A percentile compares a stretch with the other conserved stretches of the same genome.
Evolutionary conservation across 2,797 vertebrate genomes (phyloP).

Genomic region (Babyrousa celebensis): DNA sequence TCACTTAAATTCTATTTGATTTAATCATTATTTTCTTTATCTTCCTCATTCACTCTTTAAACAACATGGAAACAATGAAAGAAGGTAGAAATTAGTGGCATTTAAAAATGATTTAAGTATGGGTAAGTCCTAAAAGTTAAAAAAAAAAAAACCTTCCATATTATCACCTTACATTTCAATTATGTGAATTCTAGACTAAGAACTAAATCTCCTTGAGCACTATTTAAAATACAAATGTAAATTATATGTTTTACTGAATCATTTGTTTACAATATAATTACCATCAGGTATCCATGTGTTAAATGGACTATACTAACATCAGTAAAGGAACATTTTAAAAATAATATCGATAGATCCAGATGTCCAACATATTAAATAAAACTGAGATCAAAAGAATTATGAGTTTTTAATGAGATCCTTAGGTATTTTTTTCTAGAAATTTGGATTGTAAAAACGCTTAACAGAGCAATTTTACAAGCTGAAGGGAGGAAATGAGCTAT

Average conservation of each 20-base stretch:
- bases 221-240: constrained; percentile 45
- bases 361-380: neutral
- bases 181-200: neutral
- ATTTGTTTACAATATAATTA: neutral
- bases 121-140: constrained; percentile 8
- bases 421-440: constrained; percentile 43
- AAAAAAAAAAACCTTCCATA: neutral
- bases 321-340: constrained; percentile 46
- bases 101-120: constrained; percentile 34
- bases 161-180: constrained; percentile 9
- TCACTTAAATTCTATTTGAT: constrained; percentile 37
- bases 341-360: neutral
- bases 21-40: constrained; percentile 58
- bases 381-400: constrained; percentile 57
- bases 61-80: neutral
- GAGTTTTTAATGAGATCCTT: neutral
- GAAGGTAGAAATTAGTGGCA: constrained; percentile 1
- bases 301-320: constrained; percentile 8
- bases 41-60: constrained; percentile 55
- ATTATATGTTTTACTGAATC: neutral
- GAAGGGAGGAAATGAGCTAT: neutral
- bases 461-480: constrained; percentile 19
- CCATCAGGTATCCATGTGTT: neutral
- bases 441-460: neutral
- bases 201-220: neutral